These are phyloP conservation scores for Bambusicola thoracicus DNA, from an alignment of 2,113 vertebrate species.

Conservation along the genomic window DNA sequence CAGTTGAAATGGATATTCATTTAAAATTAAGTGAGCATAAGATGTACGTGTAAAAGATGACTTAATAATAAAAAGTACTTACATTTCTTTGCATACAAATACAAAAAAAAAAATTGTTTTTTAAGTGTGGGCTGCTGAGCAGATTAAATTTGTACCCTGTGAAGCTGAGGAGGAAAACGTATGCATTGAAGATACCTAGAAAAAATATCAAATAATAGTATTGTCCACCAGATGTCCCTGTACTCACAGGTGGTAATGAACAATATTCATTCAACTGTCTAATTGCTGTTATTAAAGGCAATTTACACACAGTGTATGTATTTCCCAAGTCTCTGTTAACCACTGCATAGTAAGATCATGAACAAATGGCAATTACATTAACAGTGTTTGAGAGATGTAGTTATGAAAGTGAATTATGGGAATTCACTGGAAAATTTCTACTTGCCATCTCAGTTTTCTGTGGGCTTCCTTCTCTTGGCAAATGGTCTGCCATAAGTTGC, in stretches of 20 bases:
- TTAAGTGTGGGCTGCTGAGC: neutral
- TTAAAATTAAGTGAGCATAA: neutral
- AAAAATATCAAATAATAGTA: neutral
- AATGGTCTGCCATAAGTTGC: neutral
- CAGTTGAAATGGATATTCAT: neutral
- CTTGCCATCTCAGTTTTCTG: neutral
- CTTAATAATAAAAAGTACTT: neutral
- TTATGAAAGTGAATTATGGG: neutral
- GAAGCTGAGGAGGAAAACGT: neutral
- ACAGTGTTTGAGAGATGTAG: neutral
- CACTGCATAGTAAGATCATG: neutral
- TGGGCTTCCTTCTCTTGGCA: neutral
- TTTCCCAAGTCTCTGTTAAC: constrained; percentile 18
- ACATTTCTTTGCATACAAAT: neutral
- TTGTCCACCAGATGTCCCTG: constrained; percentile 78
- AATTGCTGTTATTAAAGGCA: constrained; percentile 24
- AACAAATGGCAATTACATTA: constrained; percentile 16
- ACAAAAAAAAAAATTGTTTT: neutral
- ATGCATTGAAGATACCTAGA: neutral
- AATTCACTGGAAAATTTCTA: neutral
- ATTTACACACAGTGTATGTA: neutral
- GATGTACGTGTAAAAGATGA: neutral
- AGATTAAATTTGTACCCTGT: neutral
- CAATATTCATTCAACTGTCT: neutral
- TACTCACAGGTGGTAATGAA: constrained; percentile 48